phyloP scores from a whole-genome alignment of 2,113 vertebrate genomes.

The Desmodus rotundus region DNA sequence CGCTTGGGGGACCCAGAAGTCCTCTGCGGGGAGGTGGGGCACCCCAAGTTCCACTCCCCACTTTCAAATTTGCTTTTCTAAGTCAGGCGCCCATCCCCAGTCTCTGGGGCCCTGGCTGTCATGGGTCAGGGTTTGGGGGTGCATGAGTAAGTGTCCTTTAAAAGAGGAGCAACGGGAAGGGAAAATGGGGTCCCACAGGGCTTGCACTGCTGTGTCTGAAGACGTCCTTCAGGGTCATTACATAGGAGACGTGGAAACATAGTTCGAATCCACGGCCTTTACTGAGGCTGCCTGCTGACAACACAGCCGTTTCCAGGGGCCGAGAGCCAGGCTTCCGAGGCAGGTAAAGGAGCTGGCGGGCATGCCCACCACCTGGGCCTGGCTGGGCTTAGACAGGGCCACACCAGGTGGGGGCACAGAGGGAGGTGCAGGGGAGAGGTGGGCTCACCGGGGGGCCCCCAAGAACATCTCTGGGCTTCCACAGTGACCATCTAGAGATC shows the following conservation, averaged over 20 bases:
- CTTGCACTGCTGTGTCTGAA: constrained; percentile 33
- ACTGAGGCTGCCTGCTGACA: neutral
- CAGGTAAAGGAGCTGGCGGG: neutral
- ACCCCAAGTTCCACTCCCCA: neutral
- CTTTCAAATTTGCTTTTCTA: neutral
- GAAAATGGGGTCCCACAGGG: neutral
- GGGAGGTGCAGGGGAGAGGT: neutral
- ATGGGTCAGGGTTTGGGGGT: neutral
- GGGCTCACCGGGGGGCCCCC: neutral
- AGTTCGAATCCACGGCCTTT: neutral
- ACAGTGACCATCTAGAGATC: neutral
- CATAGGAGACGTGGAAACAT: neutral
- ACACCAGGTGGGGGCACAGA: rapidly evolving
- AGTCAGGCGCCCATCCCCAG: rapidly evolving
- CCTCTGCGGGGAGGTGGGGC: neutral
- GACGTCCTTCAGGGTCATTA: constrained; percentile 38
- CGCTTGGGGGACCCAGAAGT: neutral
- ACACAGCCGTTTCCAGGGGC: neutral
- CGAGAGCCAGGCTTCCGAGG: rapidly evolving
- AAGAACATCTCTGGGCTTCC: neutral
- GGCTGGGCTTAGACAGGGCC: neutral
- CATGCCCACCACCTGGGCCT: neutral
- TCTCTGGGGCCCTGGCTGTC: neutral
- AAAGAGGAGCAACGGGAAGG: neutral
- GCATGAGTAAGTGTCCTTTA: neutral